Base-by-base conservation (phyloP, 2,797 vertebrate species). In the Cynodonichthys magdalenae region DNA sequence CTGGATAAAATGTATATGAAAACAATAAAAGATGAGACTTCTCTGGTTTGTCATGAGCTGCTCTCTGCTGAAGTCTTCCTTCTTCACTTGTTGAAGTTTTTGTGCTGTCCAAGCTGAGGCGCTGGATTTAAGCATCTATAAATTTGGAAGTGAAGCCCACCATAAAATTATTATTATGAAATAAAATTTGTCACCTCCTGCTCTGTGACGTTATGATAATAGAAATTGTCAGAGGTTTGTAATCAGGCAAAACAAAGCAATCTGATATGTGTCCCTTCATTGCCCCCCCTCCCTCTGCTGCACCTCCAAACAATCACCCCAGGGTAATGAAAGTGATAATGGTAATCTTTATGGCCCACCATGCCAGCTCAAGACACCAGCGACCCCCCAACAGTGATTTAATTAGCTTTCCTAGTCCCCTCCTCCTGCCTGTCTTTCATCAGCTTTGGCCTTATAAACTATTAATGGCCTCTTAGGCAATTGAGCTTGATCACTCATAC, bases 281-380 rank as follows among this genome's bases (percentile, higher is more conserved):
- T 20, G 27, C 47, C 42, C n/a, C 45, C 24, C 44, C 41, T 15
- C 29, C 15, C 31, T 47, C 17, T n/a, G 1, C 49, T 10, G 10
- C 68, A 61, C 66, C 74, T 79, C 84, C 67, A 85, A 86, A 85
- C 88, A 87, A 87, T 90, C 76, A 88, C 67, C 73, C 56, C 8
- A 77, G 68, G 18, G 83, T 91, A 90, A 91, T 92, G 88, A 87
- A 90, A 88, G 84, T 80, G 86, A 89, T 92, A 90, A 92, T 89
- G 87, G 75, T 91, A 89, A 90, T 92, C 88, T 90, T 91, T 89
- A 90, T 78, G 42, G 83, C 76, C 84, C 90, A 90, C 88, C 80
- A 69, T 88, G 82, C 83, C 80, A 74, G 78, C 86, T 80, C 77
- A 55, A 85, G 86, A 84, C 83, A 68, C 81, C 76, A 19, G 65